These are phyloP conservation scores for Phalanger gymnotis DNA, from an alignment of 2,797 vertebrate genomes.

Conservation along the genomic window DNA sequence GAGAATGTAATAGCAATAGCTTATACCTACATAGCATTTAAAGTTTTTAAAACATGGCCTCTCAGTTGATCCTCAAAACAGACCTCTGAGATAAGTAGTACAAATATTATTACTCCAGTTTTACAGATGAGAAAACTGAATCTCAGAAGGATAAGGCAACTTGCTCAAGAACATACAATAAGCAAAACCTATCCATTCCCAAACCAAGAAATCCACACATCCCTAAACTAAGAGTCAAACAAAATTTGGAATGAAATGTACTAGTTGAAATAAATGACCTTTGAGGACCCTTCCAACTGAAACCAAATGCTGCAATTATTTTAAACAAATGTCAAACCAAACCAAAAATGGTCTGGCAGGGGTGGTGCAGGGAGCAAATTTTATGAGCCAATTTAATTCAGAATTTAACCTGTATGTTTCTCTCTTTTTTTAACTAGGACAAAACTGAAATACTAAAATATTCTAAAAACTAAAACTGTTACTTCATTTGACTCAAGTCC, in stretches of 20 bases:
- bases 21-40: background rate
- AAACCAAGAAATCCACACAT: background rate
- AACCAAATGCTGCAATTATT: constrained; percentile 16
- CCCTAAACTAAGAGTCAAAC: background rate
- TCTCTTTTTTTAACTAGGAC: constrained; percentile 55
- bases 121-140: background rate
- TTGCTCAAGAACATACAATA: background rate
- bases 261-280: constrained; percentile 3
- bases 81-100: background rate
- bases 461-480: constrained; percentile 57
- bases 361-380: background rate
- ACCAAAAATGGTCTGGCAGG: constrained; percentile 45
- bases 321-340: constrained; percentile 53
- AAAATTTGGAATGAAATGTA: background rate
- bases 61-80: background rate
- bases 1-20: background rate
- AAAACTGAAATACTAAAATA: constrained; percentile 48
- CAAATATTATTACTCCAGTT: background rate
- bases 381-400: constrained; percentile 37
- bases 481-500: constrained; percentile 66
- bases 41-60: background rate
- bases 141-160: background rate
- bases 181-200: background rate
- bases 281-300: background rate
- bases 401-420: constrained; percentile 49